Evolutionary conservation across 1,140 invertebrate genomes (phyloP), one percentile per base, ranked within the genome.

Genomic region (Manduca sexta): DNA sequence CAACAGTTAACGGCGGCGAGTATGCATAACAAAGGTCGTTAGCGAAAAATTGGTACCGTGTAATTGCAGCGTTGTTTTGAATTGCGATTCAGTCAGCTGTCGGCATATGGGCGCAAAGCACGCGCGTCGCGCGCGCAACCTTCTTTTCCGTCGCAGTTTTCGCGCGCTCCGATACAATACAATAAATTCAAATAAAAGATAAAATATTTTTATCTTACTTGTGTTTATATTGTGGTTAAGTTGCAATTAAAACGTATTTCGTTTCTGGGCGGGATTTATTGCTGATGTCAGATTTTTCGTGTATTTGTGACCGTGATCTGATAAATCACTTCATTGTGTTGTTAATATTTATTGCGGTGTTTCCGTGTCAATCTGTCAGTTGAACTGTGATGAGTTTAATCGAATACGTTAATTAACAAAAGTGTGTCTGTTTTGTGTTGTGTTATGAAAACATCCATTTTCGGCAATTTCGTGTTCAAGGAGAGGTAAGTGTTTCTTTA

Each of bases 11-110:
- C 41, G 41, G 41, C 13, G 0, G 52, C 49, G 39, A 26, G 42
- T 45, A 14, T 26, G 41, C 41, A 26, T 38, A 52, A 55, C 45
- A 55, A 62, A 63, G 49, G 47, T 61, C 47, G 64, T 69, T 69
- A 65, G 56, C 70, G 65, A 82, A 77, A 77, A 78, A 75, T 76
- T 74, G 60, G 60, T 62, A 56, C 59, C 62, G 48, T 64, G 72
- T 80, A 76, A 79, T 79, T 78, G 63, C 57, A 58, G 70, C 60
- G 66, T 67, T 74, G 70, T 79, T 76, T 64, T 64, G 67, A 61
- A 67, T 69, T 67, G 76, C 72, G 71, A 76, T 72, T 83, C 78
- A 84, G 80, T 84, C 73, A 84, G 76, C 78, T 82, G 78, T 73
- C 68, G 76, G 71, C 78, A 72, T 57, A 80, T 71, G 74, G 59